phyloP scores from a whole-genome alignment of 1,140 invertebrate species.

The Protaetia brevitarsis region DNA sequence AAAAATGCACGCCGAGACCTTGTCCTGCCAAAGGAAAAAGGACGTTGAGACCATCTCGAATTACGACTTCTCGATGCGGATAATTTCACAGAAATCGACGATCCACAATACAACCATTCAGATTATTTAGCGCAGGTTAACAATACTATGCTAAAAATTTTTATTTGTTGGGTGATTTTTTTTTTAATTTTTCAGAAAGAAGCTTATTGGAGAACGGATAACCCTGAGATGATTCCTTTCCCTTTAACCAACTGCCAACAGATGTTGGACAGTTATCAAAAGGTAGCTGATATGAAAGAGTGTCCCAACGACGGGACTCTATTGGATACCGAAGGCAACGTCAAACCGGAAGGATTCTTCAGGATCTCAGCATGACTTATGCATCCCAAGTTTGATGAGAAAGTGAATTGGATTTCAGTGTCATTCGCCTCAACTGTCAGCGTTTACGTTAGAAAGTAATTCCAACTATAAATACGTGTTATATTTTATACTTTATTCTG shows the following conservation, averaged over 20 bases:
- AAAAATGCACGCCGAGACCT: slow-evolving; percentile 40
- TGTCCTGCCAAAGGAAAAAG: slow-evolving; percentile 39
- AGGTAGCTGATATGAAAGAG: neutral
- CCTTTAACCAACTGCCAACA: neutral
- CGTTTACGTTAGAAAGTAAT: slow-evolving; percentile 39
- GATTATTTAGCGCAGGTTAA: slow-evolving; percentile 22
- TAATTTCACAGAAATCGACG: slow-evolving; percentile 27
- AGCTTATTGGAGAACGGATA: neutral
- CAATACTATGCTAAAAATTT: neutral
- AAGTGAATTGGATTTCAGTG: slow-evolving; percentile 44
- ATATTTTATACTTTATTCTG: neutral
- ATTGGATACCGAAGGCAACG: neutral
- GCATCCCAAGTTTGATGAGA: slow-evolving; percentile 37
- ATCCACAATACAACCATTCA: neutral
- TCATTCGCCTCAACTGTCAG: slow-evolving; percentile 40
- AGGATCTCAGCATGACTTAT: slow-evolving; percentile 35
- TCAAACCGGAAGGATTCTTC: slow-evolving; percentile 24
- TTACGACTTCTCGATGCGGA: slow-evolving; percentile 34
- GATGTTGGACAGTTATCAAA: neutral
- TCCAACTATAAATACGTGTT: neutral
- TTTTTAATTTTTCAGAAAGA: neutral
- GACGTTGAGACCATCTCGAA: slow-evolving; percentile 29
- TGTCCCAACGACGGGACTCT: neutral
- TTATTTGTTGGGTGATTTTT: neutral
- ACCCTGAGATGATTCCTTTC: neutral